A percentile compares a stretch with the other conserved stretches of the same genome.
Conservation (phyloP, 2,797 vertebrate species). For the Petrocephalus schoutedeni region DNA sequence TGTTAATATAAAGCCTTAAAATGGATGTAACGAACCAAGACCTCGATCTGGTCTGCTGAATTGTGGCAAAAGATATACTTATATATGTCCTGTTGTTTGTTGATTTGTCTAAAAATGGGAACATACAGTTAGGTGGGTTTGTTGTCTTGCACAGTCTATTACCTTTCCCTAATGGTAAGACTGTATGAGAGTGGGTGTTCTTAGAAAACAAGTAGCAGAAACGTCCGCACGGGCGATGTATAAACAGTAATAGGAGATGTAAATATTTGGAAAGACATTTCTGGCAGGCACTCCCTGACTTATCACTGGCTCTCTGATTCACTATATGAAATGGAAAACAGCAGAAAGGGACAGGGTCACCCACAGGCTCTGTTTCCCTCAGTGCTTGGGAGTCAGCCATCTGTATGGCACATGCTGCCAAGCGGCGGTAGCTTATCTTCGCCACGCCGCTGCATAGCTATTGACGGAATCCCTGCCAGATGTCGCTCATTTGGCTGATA, state of each 20-base stretch:
- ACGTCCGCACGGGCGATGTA: conserved; percentile 38
- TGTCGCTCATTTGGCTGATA: neutral
- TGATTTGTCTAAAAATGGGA: neutral
- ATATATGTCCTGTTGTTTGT: neutral
- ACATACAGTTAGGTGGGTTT: neutral
- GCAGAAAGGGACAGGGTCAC: neutral
- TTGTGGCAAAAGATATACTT: neutral
- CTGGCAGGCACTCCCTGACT: conserved; percentile 48
- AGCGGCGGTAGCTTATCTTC: neutral
- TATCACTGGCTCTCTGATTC: conserved; percentile 8
- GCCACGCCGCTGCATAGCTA: conserved; percentile 1
- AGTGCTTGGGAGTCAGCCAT: conserved; percentile 7
- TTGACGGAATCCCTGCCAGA: neutral
- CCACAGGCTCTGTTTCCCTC: neutral
- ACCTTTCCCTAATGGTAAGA: conserved; percentile 16
- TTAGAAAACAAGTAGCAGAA: conserved; percentile 31
- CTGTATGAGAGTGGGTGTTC: conserved; percentile 9
- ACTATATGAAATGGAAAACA: conserved; percentile 17
- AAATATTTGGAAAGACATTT: conserved; percentile 71
- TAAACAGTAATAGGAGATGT: conserved; percentile 67
- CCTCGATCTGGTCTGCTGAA: neutral
- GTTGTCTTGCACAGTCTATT: conserved; percentile 10
- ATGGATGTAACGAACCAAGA: neutral
- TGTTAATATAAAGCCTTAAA: neutral
- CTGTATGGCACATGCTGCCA: conserved; percentile 14